Percentiles rank a stretch among this genome's conserved stretches.
Conservation (phyloP, 53 echinoderm and acorn worm species). For the Stichopus horrens region DNA sequence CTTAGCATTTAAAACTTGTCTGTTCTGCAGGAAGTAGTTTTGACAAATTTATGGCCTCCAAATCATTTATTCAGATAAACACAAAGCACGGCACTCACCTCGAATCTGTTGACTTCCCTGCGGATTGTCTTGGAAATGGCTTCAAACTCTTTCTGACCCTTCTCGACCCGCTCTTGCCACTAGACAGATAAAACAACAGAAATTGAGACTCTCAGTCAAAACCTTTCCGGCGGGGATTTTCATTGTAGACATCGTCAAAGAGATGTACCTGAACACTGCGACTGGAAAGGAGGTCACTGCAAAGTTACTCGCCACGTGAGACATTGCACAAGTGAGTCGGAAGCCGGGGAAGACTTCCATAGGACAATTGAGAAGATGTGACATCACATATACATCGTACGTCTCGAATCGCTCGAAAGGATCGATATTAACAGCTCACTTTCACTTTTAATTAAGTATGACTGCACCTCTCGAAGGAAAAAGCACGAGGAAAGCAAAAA, state of each 20-base stretch:
- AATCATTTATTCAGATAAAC: too few relatives aligned
- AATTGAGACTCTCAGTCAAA: background rate
- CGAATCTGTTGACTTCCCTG: slow-evolving; percentile 92
- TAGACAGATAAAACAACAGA: slow-evolving; percentile 48
- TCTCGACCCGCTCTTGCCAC: slow-evolving; percentile 85
- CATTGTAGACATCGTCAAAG: background rate
- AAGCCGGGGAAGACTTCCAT: too few relatives aligned
- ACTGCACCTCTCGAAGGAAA: background rate
- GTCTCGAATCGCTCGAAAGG: background rate
- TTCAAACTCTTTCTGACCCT: slow-evolving; percentile 96
- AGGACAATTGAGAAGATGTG: too few relatives aligned
- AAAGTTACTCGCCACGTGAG: background rate
- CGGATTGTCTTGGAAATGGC: slow-evolving; percentile 90
- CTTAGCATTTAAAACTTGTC: too few relatives aligned
- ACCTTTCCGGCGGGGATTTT: background rate
- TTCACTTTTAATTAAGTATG: slow-evolving; percentile 1
- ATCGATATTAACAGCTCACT: background rate
- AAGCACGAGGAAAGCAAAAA: too few relatives aligned
- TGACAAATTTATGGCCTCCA: too few relatives aligned
- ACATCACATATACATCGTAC: background rate
- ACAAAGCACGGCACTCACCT: slow-evolving; percentile 61
- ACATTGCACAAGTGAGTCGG: background rate
- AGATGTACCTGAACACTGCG: background rate
- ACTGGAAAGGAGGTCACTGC: background rate
- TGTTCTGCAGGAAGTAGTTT: too few relatives aligned